Evolutionary conservation across 1,140 invertebrate species (phyloP).

Genomic region (Drosophila neocordata): DNA sequence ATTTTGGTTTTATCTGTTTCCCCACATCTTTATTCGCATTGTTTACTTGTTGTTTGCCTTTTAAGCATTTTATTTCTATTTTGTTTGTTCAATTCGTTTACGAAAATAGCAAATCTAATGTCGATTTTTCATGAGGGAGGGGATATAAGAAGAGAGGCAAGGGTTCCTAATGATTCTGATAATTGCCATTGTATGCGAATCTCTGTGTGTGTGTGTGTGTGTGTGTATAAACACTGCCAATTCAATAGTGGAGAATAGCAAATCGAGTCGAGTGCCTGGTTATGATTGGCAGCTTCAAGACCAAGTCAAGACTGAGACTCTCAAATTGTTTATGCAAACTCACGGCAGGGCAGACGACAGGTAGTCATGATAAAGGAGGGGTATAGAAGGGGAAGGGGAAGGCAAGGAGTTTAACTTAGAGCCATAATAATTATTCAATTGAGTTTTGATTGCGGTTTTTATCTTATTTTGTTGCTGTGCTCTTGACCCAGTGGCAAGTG

Average conservation of each 20-base stretch:
- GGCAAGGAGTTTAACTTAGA: slow-evolving; percentile 14
- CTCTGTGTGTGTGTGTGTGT: slow-evolving; percentile 11
- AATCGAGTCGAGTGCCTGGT: slow-evolving; percentile 24
- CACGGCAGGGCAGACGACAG: slow-evolving; percentile 25
- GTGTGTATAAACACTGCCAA: slow-evolving; percentile 46
- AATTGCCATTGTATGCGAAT: slow-evolving; percentile 76
- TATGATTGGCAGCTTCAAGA: slow-evolving; percentile 45
- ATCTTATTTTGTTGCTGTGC: slow-evolving; percentile 31
- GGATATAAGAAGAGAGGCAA: too few relatives aligned
- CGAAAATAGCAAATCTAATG: slow-evolving; percentile 46
- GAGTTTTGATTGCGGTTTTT: slow-evolving; percentile 37
- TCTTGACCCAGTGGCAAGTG: slow-evolving; percentile 72
- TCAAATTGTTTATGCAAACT: slow-evolving; percentile 67
- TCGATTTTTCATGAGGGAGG: slow-evolving; percentile 12
- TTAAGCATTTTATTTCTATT: slow-evolving; percentile 19
- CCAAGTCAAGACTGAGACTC: slow-evolving; percentile 15
- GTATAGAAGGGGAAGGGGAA: not conserved
- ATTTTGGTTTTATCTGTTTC: not conserved
- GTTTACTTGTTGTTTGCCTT: slow-evolving; percentile 37
- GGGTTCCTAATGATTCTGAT: slow-evolving; percentile 71
- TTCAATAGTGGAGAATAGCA: slow-evolving; percentile 1
- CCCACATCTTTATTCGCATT: not conserved
- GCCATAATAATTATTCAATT: slow-evolving; percentile 57
- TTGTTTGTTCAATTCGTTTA: slow-evolving; percentile 43
- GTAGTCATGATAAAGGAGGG: too few relatives aligned